Base-by-base conservation (phyloP, 2,888 invertebrate genomes). In the Tortrix viridana region DNA sequence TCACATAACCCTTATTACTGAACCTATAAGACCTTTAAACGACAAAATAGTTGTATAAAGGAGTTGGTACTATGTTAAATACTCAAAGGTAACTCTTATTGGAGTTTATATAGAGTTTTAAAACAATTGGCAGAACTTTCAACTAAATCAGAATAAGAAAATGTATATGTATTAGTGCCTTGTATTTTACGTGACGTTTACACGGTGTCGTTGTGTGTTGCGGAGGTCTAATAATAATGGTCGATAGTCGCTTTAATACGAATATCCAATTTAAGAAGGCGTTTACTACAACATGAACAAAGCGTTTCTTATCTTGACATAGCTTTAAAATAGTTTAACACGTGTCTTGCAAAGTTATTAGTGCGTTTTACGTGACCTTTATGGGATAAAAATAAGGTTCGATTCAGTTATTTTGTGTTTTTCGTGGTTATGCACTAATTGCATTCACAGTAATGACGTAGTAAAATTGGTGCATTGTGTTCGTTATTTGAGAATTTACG, bases 401-500 rank as follows among this genome's bases (percentile, higher is more conserved):
- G 59, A 49, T 60, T 56, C 74, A 6, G 46, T 23, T 44, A 60
- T 63, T 38, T 44, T 26, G 26, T 16, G 46, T 26, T 63, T 26
- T n/a, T 9, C 18, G 9, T 56, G 20, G 61, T 67, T 46, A 67
- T 68, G 65, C 54, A 60, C 75, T 82, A 83, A 81, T 82, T 80
- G 75, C 78, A 75, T 71, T 73, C 61, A 69, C 68, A 69, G 73
- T 82, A 79, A 79, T 76, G 76, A 72, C 70, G 71, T 74, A 70
- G 74, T 84, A 81, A 82, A 81, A 72, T 77, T 72, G 76, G 71
- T 65, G 78, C 73, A 79, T 80, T 81, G 77, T 71, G 82, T 71
- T 80, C 77, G 41, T 64, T 58, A 38, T 57, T 37, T 18, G 50
- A 52, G 38, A 53, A 44, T 62, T 48, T 53, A 53, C 41, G 9